phyloP scores from a whole-genome alignment of 2,888 invertebrate species.

The Marasmarcha lunaedactyla region DNA sequence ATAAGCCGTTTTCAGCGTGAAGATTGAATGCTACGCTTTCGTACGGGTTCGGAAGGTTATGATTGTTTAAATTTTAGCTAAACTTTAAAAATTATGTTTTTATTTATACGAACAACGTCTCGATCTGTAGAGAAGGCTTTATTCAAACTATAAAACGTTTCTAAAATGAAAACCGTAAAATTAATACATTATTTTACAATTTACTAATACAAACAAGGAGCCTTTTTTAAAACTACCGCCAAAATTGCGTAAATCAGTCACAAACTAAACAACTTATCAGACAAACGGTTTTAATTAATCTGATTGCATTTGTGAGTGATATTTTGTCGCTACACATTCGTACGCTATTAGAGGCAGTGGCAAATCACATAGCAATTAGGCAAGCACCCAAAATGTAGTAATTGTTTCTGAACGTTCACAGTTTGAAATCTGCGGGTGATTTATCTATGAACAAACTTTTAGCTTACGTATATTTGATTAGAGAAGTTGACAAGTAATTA shows the following conservation, averaged over 20 bases:
- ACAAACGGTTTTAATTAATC: conserved; percentile 68
- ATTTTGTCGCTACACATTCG: conserved; percentile 42
- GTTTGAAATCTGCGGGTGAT: conserved; percentile 47
- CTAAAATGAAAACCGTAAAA: too few species aligned
- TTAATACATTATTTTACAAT: too few species aligned
- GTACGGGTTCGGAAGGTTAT: too few species aligned
- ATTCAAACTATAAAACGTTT: too few species aligned
- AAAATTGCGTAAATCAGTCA: conserved; percentile 5
- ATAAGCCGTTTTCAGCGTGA: conserved; percentile 17
- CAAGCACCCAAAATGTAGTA: conserved; percentile 59
- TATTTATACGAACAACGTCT: too few species aligned
- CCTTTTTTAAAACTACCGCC: too few species aligned
- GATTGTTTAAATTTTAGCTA: too few species aligned
- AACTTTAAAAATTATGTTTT: too few species aligned
- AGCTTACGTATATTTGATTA: conserved; percentile 4
- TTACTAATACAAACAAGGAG: too few species aligned
- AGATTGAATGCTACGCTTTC: too few species aligned
- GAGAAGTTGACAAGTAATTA: conserved; percentile 4
- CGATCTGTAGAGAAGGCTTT: too few species aligned
- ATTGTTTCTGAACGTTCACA: conserved; percentile 64
- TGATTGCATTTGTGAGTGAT: conserved; percentile 63
- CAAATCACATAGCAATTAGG: conserved; percentile 70
- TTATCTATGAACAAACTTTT: conserved; percentile 25
- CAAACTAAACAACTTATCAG: conserved; percentile 43
- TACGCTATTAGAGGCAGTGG: conserved; percentile 65